Evolutionary conservation across 2,797 vertebrate species (phyloP), one percentile per base, ranked within the genome.

Genomic region (Pseudomugil tenellus): DNA sequence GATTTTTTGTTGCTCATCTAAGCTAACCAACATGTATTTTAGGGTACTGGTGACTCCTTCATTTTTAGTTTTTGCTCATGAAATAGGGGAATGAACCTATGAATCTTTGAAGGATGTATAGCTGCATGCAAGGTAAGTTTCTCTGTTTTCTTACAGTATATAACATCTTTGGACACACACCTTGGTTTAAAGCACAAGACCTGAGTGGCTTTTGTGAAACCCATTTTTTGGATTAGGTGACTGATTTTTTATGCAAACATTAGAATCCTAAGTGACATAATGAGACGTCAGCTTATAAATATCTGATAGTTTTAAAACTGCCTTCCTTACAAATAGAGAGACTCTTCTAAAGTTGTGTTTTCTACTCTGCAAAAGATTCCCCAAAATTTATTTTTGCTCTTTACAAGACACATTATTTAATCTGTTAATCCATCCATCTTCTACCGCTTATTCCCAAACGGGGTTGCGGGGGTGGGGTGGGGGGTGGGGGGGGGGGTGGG

Each of bases 191-290:
- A n/a, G 19, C 17, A n/a, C 39, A 41, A 6, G 17, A 43, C 41
- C n/a, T n/a, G 3, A 23, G n/a, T 48, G 46, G 21, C 2, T 13
- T 25, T 21, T 25, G 13, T 49, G 11, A 49, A 9, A 12, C 10
- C 3, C 4, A 49, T 21, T 49, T 49, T 11, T 2, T 51, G 49
- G 23, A 21, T 25, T 23, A 51, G 21, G 21, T 26, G 48, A 51
- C 14, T 14, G 5, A 5, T 8, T 55, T 16, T 39, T 39, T 19
- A 58, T 23, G 1, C 10, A 69, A 55, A 69, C 16, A 41, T 61
- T 73, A 70, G 25, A 62, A 61, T 41, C 21, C 31, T 54, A 14
- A n/a, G 49, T 41, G 17, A 64, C 23, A 60, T 58, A 65, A 62
- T 1, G 16, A 57, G 12, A 6, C 37, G 1, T 35, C 32, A 49